Percentiles rank a stretch among this genome's conserved stretches.
Conservation (phyloP, 2,113 vertebrate genomes). For the Salvelinus alpinus region DNA sequence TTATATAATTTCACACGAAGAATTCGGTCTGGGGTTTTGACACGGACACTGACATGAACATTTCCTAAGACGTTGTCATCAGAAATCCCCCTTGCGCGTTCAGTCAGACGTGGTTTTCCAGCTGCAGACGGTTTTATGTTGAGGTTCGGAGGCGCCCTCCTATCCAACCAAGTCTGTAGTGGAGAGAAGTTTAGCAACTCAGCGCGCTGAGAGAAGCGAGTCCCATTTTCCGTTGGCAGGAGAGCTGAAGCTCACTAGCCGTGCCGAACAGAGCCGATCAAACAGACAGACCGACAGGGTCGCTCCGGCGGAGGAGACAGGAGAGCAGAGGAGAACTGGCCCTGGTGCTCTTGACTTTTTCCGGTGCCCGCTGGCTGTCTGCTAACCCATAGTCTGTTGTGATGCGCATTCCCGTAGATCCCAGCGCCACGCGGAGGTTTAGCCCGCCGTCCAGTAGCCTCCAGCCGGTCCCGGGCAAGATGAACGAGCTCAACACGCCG, state of each 20-base stretch:
- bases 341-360: conserved; percentile 5
- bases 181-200: conserved; percentile 51
- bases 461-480: conserved; percentile 88
- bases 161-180: conserved; percentile 49
- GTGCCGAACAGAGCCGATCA: conserved; percentile 22
- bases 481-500: conserved; percentile 89
- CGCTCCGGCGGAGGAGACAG: conserved; percentile 24
- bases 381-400: conserved; percentile 86
- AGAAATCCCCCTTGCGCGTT: conserved; percentile 48
- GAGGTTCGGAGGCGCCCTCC: conserved; percentile 47
- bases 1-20: conserved; percentile 53
- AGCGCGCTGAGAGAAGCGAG: background rate
- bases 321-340: conserved; percentile 11
- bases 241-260: conserved; percentile 52
- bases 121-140: conserved; percentile 46
- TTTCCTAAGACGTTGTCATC: conserved; percentile 13
- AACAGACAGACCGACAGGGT: conserved; percentile 27
- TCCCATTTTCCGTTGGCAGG: conserved; percentile 65
- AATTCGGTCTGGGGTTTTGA: conserved; percentile 37
- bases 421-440: conserved; percentile 94
- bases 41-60: conserved; percentile 32
- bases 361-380: conserved; percentile 22
- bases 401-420: conserved; percentile 97
- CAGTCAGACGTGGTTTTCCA: conserved; percentile 46
- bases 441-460: conserved; percentile 95